Conservation (phyloP, 1,140 invertebrate species). For the Cyrtorhinus lividipennis region DNA sequence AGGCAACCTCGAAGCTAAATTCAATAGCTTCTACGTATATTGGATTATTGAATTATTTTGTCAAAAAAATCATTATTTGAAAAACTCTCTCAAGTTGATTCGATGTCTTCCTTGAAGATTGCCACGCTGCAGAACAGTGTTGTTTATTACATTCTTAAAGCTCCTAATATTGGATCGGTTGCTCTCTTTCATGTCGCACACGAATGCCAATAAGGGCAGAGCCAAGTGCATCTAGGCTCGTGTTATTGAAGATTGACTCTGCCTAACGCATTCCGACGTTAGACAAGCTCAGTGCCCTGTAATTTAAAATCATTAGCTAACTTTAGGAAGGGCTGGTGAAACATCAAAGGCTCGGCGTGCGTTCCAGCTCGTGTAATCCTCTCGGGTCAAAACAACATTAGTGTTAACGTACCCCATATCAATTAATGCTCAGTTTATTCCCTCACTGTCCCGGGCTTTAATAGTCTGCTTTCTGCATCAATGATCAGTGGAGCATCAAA, state of each 20-base stretch:
- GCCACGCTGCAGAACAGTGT: too few relatives aligned
- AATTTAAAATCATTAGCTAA: background rate
- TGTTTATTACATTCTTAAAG: too few relatives aligned
- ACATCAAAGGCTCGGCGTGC: background rate
- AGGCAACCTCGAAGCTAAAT: too few relatives aligned
- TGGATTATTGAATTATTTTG: too few relatives aligned
- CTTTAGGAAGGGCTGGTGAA: background rate
- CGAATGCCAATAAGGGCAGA: too few relatives aligned
- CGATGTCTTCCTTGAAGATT: too few relatives aligned
- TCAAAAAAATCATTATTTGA: too few relatives aligned
- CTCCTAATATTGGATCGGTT: too few relatives aligned
- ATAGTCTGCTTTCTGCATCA: background rate
- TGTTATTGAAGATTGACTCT: background rate
- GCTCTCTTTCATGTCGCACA: too few relatives aligned
- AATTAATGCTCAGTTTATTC: background rate
- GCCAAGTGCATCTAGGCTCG: too few relatives aligned
- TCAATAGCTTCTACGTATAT: too few relatives aligned
- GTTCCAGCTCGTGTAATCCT: background rate
- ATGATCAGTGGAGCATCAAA: background rate
- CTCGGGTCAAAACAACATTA: background rate
- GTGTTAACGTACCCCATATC: background rate
- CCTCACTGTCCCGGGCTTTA: background rate
- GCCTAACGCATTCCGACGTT: background rate
- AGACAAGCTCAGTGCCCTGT: background rate
- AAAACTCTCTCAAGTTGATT: too few relatives aligned